These are phyloP conservation scores for Athene noctua DNA, from an alignment of 2,113 vertebrate genomes.

Conservation along the genomic window DNA sequence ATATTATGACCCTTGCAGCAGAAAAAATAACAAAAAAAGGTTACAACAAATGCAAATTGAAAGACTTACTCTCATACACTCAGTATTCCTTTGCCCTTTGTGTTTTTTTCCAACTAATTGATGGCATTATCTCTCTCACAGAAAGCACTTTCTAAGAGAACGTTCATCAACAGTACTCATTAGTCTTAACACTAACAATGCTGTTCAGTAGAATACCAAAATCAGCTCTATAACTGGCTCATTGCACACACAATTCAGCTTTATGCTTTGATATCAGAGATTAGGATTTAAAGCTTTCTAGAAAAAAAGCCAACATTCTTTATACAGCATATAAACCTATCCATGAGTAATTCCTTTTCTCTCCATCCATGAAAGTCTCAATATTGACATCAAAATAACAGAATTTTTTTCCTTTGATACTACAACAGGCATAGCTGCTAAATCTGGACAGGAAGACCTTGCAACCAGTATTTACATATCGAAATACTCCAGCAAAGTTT, in stretches of 20 bases:
- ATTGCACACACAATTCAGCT: conserved; percentile 32
- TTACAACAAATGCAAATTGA: conserved; percentile 71
- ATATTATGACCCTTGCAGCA: conserved; percentile 92
- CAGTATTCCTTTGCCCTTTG: conserved; percentile 71
- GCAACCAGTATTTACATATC: not conserved
- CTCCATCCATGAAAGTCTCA: not conserved
- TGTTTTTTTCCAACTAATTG: conserved; percentile 72
- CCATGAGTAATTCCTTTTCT: conserved; percentile 4
- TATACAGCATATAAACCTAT: not conserved
- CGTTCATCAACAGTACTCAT: conserved; percentile 70
- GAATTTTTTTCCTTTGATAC: not conserved
- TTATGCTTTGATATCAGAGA: not conserved
- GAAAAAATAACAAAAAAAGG: conserved; percentile 68
- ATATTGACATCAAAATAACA: not conserved
- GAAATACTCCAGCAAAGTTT: not conserved
- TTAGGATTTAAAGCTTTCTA: conserved; percentile 25
- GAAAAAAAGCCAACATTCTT: not conserved
- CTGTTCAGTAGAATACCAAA: conserved; percentile 63
- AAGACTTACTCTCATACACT: conserved; percentile 68
- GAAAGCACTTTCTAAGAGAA: conserved; percentile 68
- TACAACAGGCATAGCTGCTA: not conserved
- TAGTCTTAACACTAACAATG: conserved; percentile 71
- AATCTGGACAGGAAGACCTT: not conserved
- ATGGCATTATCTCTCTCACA: conserved; percentile 70
- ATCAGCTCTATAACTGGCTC: conserved; percentile 59